Conservation (phyloP, 2,888 invertebrate species). For the Drosophila fulvimacula region DNA sequence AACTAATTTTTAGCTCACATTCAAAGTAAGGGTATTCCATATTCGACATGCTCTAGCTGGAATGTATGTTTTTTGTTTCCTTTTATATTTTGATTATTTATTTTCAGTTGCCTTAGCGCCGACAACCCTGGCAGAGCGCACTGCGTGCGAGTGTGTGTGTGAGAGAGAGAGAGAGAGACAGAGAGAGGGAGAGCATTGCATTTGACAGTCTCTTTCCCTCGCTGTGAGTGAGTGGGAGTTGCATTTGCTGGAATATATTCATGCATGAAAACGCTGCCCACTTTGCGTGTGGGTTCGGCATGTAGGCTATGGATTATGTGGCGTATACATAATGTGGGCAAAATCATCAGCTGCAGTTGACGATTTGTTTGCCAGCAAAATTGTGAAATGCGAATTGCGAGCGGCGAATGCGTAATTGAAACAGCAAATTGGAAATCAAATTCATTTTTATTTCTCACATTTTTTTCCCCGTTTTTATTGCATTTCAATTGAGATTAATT, state of each 20-base stretch:
- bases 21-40: neutral
- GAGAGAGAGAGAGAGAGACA: constrained; percentile 15
- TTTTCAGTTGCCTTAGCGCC: constrained; percentile 13
- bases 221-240: constrained; percentile 5
- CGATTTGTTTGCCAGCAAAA: constrained; percentile 17
- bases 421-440: constrained; percentile 14
- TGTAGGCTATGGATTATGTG: constrained; percentile 30
- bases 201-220: constrained; percentile 6
- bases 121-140: neutral
- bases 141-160: constrained; percentile 12
- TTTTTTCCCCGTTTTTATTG: neutral
- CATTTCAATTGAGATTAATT: constrained; percentile 7
- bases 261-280: constrained; percentile 38
- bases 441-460: neutral
- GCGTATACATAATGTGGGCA: constrained; percentile 58
- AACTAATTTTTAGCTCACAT: neutral
- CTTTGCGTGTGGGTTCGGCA: constrained; percentile 21
- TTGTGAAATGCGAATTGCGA: constrained; percentile 5
- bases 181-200: constrained; percentile 21
- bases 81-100: constrained; percentile 24
- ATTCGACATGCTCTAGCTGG: neutral
- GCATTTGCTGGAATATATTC: constrained; percentile 26
- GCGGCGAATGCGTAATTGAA: constrained; percentile 30
- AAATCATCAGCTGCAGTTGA: constrained; percentile 28
- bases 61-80: neutral